phyloP scores from a whole-genome alignment of 2,888 invertebrate genomes.

The Neuroscelio doddi region DNA sequence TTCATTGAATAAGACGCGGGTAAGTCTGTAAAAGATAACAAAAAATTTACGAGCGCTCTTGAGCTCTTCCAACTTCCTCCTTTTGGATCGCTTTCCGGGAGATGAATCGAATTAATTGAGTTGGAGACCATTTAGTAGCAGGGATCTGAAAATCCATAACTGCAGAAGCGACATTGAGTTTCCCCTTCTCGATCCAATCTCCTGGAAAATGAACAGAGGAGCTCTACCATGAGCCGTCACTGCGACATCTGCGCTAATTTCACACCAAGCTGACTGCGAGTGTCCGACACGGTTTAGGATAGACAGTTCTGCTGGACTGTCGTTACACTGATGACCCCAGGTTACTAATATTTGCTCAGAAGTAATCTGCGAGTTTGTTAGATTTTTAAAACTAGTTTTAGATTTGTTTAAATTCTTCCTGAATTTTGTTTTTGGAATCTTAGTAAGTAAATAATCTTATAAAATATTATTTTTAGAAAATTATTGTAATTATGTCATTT shows the following conservation, averaged over 20 bases:
- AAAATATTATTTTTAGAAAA: too few species aligned
- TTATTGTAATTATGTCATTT: too few species aligned
- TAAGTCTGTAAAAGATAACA: conserved; percentile 33
- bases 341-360: conserved; percentile 38
- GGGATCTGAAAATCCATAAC: conserved; percentile 59
- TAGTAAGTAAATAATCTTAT: too few species aligned
- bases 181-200: conserved; percentile 68
- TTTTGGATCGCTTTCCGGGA: conserved; percentile 45
- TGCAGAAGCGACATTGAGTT: conserved; percentile 38
- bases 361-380: conserved; percentile 18
- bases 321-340: conserved; percentile 33
- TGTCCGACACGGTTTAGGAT: conserved; percentile 50
- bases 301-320: conserved; percentile 54
- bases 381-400: too few species aligned
- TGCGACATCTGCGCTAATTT: conserved; percentile 72
- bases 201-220: conserved; percentile 71
- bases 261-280: conserved; percentile 68
- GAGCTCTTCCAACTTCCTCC: conserved; percentile 18
- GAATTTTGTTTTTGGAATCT: too few species aligned
- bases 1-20: conserved; percentile 27
- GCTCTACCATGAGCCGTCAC: conserved; percentile 65
- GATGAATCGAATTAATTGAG: conserved; percentile 54
- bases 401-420: too few species aligned
- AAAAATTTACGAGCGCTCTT: conserved; percentile 38
- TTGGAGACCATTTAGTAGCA: conserved; percentile 55